Conservation (phyloP, 64 coral and sea anemone genomes). For the Astreopora myriophthalma region DNA sequence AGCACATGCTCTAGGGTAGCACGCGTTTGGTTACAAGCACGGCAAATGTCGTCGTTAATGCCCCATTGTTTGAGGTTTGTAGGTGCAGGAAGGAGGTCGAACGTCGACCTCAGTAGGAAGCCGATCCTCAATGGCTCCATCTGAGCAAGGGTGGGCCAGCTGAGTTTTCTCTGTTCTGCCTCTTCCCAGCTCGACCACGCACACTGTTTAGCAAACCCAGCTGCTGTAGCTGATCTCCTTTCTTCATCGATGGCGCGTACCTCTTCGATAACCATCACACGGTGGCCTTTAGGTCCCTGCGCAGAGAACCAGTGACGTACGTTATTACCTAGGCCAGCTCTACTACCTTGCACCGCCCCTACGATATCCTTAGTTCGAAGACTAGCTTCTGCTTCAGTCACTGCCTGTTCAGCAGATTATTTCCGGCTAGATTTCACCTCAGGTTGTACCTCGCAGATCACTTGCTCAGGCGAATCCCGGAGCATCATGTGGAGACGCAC, state of each 20-base stretch:
- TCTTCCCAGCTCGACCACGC: slow-evolving; percentile 7
- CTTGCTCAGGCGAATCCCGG: neutral
- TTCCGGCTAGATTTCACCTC: neutral
- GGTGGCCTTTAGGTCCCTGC: neutral
- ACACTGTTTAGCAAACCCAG: neutral
- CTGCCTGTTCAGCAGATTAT: neutral
- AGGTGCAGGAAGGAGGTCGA: neutral
- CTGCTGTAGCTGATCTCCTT: neutral
- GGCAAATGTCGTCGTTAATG: neutral
- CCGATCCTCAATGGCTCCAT: neutral
- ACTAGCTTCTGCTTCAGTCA: slow-evolving; percentile 1
- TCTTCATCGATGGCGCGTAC: neutral
- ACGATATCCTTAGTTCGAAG: slow-evolving; percentile 48
- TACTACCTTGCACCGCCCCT: slow-evolving; percentile 5
- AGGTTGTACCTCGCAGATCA: neutral
- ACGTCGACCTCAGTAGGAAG: neutral
- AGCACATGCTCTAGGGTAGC: neutral
- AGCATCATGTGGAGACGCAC: neutral
- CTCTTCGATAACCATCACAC: neutral
- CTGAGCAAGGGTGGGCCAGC: neutral
- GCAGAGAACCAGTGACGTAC: neutral
- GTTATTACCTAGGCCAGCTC: slow-evolving; percentile 1
- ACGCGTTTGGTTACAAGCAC: neutral
- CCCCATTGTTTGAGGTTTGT: neutral
- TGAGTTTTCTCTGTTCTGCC: slow-evolving; percentile 3